A percentile compares a stretch with the other conserved stretches of the same genome.
These are phyloP conservation scores for Euclidia mi DNA, from an alignment of 2,888 invertebrate species.

Conservation along the genomic window DNA sequence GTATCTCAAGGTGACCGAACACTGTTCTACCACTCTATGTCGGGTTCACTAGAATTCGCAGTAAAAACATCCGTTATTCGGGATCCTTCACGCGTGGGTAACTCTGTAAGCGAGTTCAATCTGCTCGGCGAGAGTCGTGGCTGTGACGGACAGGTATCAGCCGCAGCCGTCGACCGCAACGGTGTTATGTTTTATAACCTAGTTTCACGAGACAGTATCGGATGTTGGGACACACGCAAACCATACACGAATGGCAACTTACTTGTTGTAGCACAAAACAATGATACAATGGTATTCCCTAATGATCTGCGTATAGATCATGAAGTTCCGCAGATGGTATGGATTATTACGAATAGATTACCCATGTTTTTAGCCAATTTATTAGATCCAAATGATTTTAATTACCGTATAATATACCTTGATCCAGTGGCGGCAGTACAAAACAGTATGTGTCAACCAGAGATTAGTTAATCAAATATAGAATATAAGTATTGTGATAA, in stretches of 20 bases:
- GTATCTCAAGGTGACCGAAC: conserved; percentile 90
- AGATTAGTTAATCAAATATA: conserved; percentile 9
- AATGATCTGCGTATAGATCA: conserved; percentile 95
- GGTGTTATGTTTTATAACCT: conserved; percentile 95
- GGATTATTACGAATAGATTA: conserved; percentile 94
- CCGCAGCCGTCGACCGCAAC: conserved; percentile 93
- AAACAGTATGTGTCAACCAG: conserved; percentile 90
- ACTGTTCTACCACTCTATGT: conserved; percentile 95
- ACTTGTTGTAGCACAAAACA: conserved; percentile 91
- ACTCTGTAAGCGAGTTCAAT: conserved; percentile 79
- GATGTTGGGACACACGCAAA: conserved; percentile 95
- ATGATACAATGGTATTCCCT: conserved; percentile 93
- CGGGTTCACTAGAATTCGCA: conserved; percentile 94
- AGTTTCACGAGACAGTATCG: conserved; percentile 94
- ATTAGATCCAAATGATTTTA: conserved; percentile 91
- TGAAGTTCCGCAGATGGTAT: conserved; percentile 92
- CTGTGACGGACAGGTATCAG: conserved; percentile 92
- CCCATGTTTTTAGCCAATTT: conserved; percentile 93
- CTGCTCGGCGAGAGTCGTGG: conserved; percentile 89
- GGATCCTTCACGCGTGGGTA: conserved; percentile 87
- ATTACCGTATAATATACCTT: conserved; percentile 93
- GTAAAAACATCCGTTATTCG: conserved; percentile 93
- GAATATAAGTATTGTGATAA: too few relatives aligned
- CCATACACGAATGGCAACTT: conserved; percentile 92
- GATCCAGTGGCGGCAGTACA: conserved; percentile 90